phyloP scores from a whole-genome alignment of 2,888 invertebrate species.

The Invenusta paracnida region DNA sequence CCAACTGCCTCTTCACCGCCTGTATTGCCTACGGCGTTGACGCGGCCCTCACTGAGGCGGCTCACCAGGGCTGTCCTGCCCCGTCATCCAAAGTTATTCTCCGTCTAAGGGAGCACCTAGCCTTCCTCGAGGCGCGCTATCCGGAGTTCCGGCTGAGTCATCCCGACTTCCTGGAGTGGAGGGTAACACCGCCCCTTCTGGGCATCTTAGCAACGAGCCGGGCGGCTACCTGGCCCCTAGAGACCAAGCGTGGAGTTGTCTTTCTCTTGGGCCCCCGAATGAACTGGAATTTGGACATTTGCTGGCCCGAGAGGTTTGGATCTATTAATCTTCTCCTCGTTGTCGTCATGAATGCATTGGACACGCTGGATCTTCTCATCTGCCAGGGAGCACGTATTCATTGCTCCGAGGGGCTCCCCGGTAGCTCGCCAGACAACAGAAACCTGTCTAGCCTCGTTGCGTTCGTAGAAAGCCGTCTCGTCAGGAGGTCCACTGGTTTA shows the following conservation, averaged over 20 bases:
- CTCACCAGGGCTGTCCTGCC: no score
- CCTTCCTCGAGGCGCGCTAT: neutral
- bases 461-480: neutral
- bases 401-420: neutral
- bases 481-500: no score
- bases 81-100: neutral
- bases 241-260: neutral
- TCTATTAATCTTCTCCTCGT: neutral
- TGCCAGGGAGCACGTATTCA: neutral
- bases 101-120: neutral
- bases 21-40: neutral
- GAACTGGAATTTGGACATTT: neutral
- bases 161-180: neutral
- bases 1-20: neutral
- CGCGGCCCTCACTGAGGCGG: no score
- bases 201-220: neutral
- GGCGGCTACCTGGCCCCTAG: neutral
- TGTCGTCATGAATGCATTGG: neutral
- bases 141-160: neutral
- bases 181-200: neutral
- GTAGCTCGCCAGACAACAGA: neutral
- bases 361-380: neutral
- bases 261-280: neutral
- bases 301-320: neutral
- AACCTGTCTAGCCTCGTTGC: neutral